Percentiles rank a stretch among this genome's conserved stretches.
Conservation (phyloP, 2,888 invertebrate genomes). For the Gryllus longicercus region DNA sequence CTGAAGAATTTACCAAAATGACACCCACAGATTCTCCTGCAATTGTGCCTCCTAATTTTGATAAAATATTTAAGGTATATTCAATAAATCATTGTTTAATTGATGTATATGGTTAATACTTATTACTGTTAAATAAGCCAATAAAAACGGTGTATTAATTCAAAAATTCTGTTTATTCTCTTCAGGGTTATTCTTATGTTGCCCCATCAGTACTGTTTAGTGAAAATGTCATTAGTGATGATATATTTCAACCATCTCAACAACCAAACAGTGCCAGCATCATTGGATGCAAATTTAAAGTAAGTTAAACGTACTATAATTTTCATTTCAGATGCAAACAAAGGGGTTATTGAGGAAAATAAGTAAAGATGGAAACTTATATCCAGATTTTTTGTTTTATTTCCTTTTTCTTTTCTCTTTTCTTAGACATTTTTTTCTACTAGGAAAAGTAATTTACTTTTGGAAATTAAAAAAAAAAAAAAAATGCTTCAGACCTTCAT, state of each 20-base stretch:
- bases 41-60: constrained; percentile 77
- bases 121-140: neutral
- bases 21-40: constrained; percentile 88
- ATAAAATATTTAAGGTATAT: constrained; percentile 79
- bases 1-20: constrained; percentile 93
- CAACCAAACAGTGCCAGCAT: constrained; percentile 51
- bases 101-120: neutral
- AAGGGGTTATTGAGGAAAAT: neutral
- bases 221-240: constrained; percentile 71
- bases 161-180: constrained; percentile 26
- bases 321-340: neutral
- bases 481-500: too few species aligned
- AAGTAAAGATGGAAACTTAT: too few species aligned
- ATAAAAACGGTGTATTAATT: too few species aligned
- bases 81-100: neutral
- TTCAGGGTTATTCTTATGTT: constrained; percentile 88
- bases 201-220: constrained; percentile 86
- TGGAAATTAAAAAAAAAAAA: too few species aligned
- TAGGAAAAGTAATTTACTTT: too few species aligned
- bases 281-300: constrained; percentile 58
- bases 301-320: constrained; percentile 40
- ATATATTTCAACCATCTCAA: constrained; percentile 55
- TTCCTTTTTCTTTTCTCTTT: too few species aligned
- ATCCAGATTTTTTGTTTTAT: too few species aligned
- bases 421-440: too few species aligned